Conservation (phyloP, 2,797 vertebrate genomes). For the Coracias cyanogaster region DNA sequence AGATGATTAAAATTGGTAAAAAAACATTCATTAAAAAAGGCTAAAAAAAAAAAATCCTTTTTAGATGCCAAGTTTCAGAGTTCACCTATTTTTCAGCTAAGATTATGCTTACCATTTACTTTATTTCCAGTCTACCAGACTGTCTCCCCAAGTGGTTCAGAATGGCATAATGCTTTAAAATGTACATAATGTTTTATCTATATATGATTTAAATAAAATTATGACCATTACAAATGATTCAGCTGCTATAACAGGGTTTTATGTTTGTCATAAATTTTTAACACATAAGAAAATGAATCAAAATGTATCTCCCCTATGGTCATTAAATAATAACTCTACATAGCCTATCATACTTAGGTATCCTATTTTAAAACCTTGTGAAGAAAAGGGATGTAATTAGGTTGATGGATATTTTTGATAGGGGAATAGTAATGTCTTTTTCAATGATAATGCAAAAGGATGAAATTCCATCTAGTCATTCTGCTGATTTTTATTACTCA, state of each 20-base stretch:
- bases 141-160: background rate
- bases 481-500: slow-evolving; percentile 52
- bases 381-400: slow-evolving; percentile 64
- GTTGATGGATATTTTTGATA: slow-evolving; percentile 72
- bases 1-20: background rate
- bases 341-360: slow-evolving; percentile 56
- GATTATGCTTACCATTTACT: background rate
- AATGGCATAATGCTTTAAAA: slow-evolving; percentile 32
- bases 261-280: slow-evolving; percentile 74
- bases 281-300: slow-evolving; percentile 55
- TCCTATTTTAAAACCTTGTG: slow-evolving; percentile 60
- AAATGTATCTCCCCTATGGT: slow-evolving; percentile 42
- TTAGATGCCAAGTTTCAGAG: background rate
- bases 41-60: background rate
- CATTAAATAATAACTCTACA: slow-evolving; percentile 66
- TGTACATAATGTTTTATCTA: slow-evolving; percentile 61
- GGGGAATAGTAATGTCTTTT: slow-evolving; percentile 66
- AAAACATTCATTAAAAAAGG: background rate
- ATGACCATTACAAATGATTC: slow-evolving; percentile 62
- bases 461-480: slow-evolving; percentile 53
- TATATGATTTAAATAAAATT: slow-evolving; percentile 67
- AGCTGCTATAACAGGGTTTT: slow-evolving; percentile 51
- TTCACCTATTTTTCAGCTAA: background rate
- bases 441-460: slow-evolving; percentile 53
- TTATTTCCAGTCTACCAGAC: background rate